Evolutionary conservation across 2,113 vertebrate species (phyloP).

Genomic region (Archocentrus centrarchus): DNA sequence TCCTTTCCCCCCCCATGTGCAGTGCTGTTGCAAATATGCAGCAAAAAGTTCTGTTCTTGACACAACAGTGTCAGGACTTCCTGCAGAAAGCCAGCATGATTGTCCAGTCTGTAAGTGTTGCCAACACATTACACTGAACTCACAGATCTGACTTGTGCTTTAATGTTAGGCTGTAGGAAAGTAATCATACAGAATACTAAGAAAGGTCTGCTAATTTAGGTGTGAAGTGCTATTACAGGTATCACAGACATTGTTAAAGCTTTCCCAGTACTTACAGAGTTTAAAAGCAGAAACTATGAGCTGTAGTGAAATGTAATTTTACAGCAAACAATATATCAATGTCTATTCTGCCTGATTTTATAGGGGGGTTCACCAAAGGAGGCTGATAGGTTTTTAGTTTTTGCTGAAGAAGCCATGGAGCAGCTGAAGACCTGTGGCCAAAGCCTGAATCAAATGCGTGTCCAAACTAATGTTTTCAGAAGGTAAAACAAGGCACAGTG

Average conservation of each 20-base stretch:
- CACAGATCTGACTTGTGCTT: not conserved
- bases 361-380: slow-evolving; percentile 66
- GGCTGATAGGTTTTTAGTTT: slow-evolving; percentile 79
- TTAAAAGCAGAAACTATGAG: not conserved
- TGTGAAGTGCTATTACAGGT: accelerated
- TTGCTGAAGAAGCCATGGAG: slow-evolving; percentile 84
- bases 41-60: slow-evolving; percentile 22
- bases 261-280: not conserved
- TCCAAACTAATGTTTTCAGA: slow-evolving; percentile 83
- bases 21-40: slow-evolving; percentile 47
- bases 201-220: not conserved
- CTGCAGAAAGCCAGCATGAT: slow-evolving; percentile 58
- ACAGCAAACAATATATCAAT: not conserved
- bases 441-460: slow-evolving; percentile 85
- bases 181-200: not conserved
- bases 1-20: not conserved
- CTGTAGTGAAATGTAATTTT: not conserved
- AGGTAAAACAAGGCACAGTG: slow-evolving; percentile 73
- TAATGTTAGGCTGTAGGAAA: not conserved
- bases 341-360: slow-evolving; percentile 5
- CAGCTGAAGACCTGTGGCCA: slow-evolving; percentile 80
- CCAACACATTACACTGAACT: not conserved
- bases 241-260: not conserved
- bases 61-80: slow-evolving; percentile 37
- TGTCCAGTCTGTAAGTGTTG: slow-evolving; percentile 64